Percentiles rank a stretch among this genome's conserved stretches.
Conservation (phyloP, 2,888 invertebrate species). For the Dermolepida albohirtum region DNA sequence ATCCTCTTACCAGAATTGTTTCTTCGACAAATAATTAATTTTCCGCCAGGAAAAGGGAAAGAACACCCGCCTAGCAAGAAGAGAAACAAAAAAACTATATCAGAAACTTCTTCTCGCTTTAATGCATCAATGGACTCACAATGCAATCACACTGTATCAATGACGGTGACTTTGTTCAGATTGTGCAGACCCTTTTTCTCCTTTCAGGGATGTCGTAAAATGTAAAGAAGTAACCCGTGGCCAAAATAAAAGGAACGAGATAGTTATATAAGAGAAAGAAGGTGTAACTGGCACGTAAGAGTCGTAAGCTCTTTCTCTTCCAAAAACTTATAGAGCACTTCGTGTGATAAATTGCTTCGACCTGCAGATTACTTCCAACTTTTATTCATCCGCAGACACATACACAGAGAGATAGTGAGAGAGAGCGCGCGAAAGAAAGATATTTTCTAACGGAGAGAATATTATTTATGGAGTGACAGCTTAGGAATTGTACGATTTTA, state of each 20-base stretch:
- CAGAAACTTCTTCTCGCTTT: slow-evolving; percentile 10
- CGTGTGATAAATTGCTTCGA: slow-evolving; percentile 49
- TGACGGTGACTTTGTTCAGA: slow-evolving; percentile 8
- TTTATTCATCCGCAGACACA: slow-evolving; percentile 40
- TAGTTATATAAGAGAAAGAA: background rate
- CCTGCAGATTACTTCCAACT: slow-evolving; percentile 50
- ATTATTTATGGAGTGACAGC: slow-evolving; percentile 48
- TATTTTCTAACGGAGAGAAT: slow-evolving; percentile 17
- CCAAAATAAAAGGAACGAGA: slow-evolving; percentile 17
- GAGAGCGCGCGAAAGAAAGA: no score
- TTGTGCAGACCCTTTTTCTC: slow-evolving; percentile 7
- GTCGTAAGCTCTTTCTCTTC: slow-evolving; percentile 11
- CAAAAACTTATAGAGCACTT: slow-evolving; percentile 46
- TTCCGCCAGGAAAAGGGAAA: background rate
- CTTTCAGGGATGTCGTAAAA: slow-evolving; percentile 5
- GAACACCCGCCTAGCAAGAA: slow-evolving; percentile 3
- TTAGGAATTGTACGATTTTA: slow-evolving; percentile 50
- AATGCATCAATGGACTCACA: slow-evolving; percentile 13
- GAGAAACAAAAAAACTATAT: background rate
- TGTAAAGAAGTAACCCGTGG: slow-evolving; percentile 9
- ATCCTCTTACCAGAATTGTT: slow-evolving; percentile 1
- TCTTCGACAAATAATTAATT: slow-evolving; percentile 16
- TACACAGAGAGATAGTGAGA: no score
- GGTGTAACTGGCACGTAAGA: no score
- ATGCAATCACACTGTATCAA: slow-evolving; percentile 7